phyloP scores from a whole-genome alignment of 1,140 invertebrate genomes.

The Drosophila lini region DNA sequence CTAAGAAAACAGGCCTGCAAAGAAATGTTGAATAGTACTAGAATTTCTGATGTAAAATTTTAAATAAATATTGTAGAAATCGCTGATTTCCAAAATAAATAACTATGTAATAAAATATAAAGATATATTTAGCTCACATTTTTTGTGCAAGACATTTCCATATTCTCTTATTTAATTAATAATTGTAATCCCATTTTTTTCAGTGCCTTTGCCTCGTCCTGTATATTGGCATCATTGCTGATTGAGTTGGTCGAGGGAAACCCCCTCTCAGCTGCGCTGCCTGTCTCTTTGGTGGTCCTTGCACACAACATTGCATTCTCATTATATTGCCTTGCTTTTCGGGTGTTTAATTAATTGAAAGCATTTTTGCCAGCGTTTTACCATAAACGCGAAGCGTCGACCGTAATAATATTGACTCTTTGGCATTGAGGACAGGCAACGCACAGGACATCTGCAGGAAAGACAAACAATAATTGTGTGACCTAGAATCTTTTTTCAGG shows the following conservation, averaged over 20 bases:
- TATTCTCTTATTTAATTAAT: neutral
- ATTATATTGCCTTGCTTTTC: constrained; percentile 57
- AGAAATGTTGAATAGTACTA: no score
- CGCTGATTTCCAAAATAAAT: neutral
- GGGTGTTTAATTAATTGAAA: constrained; percentile 82
- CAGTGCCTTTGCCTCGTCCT: neutral
- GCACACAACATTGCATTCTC: constrained; percentile 49
- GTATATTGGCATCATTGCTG: constrained; percentile 25
- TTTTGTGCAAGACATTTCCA: neutral
- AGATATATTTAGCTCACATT: neutral
- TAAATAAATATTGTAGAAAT: neutral
- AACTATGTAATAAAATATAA: neutral
- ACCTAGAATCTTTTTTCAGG: constrained; percentile 20
- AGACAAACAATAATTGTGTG: constrained; percentile 16
- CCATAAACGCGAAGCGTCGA: constrained; percentile 11
- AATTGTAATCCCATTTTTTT: neutral
- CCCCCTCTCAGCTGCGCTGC: neutral
- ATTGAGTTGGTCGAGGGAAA: constrained; percentile 22
- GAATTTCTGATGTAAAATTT: no score
- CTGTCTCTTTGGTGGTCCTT: constrained; percentile 23
- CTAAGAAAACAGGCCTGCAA: no score
- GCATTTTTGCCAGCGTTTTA: constrained; percentile 73
- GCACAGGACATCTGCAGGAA: constrained; percentile 24
- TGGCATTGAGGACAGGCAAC: constrained; percentile 39
- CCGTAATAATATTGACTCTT: constrained; percentile 77